Evolutionary conservation across 1,140 invertebrate genomes (phyloP).

Genomic region (Diorhabda elongata): DNA sequence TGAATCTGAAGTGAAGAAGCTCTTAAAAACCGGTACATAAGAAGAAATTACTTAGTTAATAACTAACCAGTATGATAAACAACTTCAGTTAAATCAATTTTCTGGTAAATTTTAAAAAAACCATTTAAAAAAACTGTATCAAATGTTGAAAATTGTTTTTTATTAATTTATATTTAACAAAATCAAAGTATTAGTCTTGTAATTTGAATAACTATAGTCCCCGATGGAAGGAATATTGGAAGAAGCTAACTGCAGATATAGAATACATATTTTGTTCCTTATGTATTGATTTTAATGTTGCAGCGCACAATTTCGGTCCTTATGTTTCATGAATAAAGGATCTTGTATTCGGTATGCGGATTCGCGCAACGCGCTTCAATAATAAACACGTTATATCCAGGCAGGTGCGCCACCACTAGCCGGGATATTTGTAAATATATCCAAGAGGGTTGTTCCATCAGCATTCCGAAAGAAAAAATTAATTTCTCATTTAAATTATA

Average conservation of each 20-base stretch:
- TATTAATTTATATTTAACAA: neutral
- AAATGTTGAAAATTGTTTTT: too few relatives aligned
- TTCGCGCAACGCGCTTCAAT: conserved; percentile 22
- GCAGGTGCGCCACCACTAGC: conserved; percentile 1
- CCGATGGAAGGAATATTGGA: conserved; percentile 20
- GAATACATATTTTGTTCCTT: conserved; percentile 43
- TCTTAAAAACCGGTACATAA: too few relatives aligned
- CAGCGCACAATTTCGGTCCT: conserved; percentile 38
- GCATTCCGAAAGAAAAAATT: too few relatives aligned
- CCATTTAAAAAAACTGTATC: too few relatives aligned
- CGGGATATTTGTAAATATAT: neutral
- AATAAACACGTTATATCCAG: conserved; percentile 19
- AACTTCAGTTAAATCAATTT: too few relatives aligned
- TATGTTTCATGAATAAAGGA: conserved; percentile 39
- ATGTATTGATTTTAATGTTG: conserved; percentile 46
- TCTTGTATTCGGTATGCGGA: conserved; percentile 12
- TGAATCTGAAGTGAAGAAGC: too few relatives aligned
- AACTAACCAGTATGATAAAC: too few relatives aligned
- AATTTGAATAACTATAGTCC: neutral
- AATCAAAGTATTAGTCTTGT: neutral
- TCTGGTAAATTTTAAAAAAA: too few relatives aligned
- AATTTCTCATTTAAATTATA: too few relatives aligned
- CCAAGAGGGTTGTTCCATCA: neutral
- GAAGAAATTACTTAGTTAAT: too few relatives aligned
- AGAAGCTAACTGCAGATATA: conserved; percentile 44